Evolutionary conservation across 2,888 invertebrate species (phyloP).

Genomic region (Cantharis nigra): DNA sequence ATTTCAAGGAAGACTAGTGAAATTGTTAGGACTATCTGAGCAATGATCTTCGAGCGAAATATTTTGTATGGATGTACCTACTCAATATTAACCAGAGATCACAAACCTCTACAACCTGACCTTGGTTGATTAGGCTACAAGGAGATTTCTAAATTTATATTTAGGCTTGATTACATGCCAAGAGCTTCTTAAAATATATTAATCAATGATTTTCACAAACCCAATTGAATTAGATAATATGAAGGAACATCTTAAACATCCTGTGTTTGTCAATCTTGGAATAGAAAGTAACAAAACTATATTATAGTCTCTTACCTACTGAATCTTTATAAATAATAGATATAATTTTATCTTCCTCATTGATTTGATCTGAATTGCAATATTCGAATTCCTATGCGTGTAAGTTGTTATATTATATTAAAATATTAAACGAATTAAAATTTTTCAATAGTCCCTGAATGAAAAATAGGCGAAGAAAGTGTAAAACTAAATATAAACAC

Average conservation of each 20-base stretch:
- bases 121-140: slow-evolving; percentile 11
- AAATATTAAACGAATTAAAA: no score
- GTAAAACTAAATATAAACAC: no score
- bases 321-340: not conserved
- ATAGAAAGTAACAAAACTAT: not conserved
- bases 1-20: not conserved
- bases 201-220: not conserved
- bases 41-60: slow-evolving; percentile 7
- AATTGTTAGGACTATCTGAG: slow-evolving; percentile 6
- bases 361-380: not conserved
- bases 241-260: not conserved
- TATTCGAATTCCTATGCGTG: not conserved
- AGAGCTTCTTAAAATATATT: not conserved
- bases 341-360: not conserved
- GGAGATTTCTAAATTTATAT: not conserved
- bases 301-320: not conserved
- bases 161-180: not conserved
- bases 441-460: no score
- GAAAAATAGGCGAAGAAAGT: no score
- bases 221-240: not conserved
- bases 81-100: slow-evolving; percentile 7
- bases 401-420: no score
- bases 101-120: slow-evolving; percentile 9
- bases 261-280: not conserved
- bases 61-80: slow-evolving; percentile 8